Evolutionary conservation across 37 sponge, comb jelly and placozoan species (phyloP), one percentile per base, ranked within the genome.

Genomic region (Beroe ovata): DNA sequence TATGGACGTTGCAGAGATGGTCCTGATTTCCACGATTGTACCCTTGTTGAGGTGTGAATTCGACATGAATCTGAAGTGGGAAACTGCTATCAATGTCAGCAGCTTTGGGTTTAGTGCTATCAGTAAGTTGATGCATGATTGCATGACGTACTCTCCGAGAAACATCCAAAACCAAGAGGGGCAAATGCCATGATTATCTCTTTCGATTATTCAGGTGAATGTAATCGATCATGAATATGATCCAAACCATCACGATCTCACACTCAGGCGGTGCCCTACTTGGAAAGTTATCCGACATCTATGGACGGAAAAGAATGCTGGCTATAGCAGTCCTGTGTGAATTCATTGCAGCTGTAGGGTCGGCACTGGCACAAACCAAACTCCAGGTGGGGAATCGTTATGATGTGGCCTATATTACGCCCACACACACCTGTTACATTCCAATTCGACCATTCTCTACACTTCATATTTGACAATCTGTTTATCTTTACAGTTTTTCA

Each of bases 241-340:
- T n/a, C n/a, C 11, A 58, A 58, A 18, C 18, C 18, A 58, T 19
- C 59, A 58, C 59, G 11, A 19, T 58, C 59, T 19, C 16, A 11
- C n/a, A n/a, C n/a, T n/a, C n/a, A n/a, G n/a, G n/a, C 20, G 71
- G 71, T 28, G 71, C 36, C 6, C 8, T 71, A 20, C 29, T 71
- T 71, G 71, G 29, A 71, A 71, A 71, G 38, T 36, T 71, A 4
- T 38, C 71, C 11, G 71, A 71, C 38, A 71, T 71, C 20, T 71
- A 71, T 29, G 71, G 71, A 8, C 21, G 71, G 34, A 29, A 36
- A 29, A 36, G 20, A 36, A 71, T 71, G 38, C 32, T 71, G 16
- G 4, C 20, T 6, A 71, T 71, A 3, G 6, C 38, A 8, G 8
- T 71, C 6, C 8, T 29, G 8, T 29, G 16, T 4, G 38, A 35